Evolutionary conservation across 2,797 vertebrate species (phyloP), one percentile per base, ranked within the genome.

Genomic region (Lepilemur septentrionalis): DNA sequence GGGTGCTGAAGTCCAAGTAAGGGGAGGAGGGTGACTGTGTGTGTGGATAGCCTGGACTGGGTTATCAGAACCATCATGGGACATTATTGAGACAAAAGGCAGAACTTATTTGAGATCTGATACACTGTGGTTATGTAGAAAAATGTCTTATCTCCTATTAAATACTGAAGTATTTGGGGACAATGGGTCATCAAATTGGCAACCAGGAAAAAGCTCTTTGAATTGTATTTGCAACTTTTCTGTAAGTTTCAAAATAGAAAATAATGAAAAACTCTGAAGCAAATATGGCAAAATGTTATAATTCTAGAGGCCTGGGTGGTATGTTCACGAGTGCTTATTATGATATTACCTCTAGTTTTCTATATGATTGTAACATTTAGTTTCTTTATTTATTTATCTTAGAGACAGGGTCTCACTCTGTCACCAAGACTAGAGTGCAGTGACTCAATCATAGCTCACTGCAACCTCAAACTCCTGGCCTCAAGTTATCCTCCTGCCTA

Each of bases 181-280:
- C 35, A 82, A 46, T 7, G 32, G 25, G 46, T 14, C 30, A 92
- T 70, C 59, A 93, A 81, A 48, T 43, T 50, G 61, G 30, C 73
- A 92, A n/a, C 14, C 61, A 46, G 50, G n/a, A 83, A 75, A 70
- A 82, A 69, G 3, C n/a, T 65, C 52, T 86, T 70, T 72, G 30
- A 91, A 38, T 32, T 84, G 28, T 85, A 73, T 14, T 50, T 76
- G 48, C 22, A 87, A 35, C 46, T 76, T 89, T 86, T 70, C n/a
- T 81, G 17, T 86, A 67, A 46, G 17, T 89, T 96, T 93, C 50
- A 69, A 79, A 91, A 69, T 75, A 79, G 69, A 93, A 94, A 93
- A 57, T 57, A 61, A 61, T 67, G 50, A 46, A 92, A 92, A 94
- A 46, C 7, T 87, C 18, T 88, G 38, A 94, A 93, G 46, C 23